Conservation (phyloP, 2,797 vertebrate genomes). For the Sus cebifrons region DNA sequence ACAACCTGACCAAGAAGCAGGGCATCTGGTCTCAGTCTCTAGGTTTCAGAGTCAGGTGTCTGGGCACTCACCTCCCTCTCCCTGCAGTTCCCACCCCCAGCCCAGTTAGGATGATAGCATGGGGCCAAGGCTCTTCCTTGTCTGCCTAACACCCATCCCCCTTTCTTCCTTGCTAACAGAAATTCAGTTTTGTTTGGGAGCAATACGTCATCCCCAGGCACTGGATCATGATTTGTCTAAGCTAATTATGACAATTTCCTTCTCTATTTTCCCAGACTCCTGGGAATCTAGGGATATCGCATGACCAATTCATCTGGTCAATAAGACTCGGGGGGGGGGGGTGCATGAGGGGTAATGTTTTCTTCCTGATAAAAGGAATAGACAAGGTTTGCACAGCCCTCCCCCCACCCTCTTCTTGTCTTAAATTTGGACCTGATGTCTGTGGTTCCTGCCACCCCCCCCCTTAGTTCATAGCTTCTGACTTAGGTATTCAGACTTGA, state of each 20-base stretch:
- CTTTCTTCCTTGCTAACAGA: not conserved
- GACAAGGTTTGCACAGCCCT: not conserved
- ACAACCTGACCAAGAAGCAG: not conserved
- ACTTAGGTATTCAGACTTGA: not conserved
- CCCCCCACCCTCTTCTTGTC: not conserved
- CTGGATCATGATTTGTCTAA: conserved; percentile 57
- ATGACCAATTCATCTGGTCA: conserved; percentile 43
- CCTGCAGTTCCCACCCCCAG: not conserved
- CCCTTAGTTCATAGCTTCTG: not conserved
- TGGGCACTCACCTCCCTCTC: not conserved
- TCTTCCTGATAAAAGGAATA: conserved; percentile 38
- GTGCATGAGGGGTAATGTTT: not conserved
- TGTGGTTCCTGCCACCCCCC: not conserved
- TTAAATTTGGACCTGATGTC: not conserved
- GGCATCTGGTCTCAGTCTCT: not conserved
- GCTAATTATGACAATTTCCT: conserved; percentile 67
- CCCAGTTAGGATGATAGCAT: not conserved
- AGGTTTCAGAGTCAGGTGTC: not conserved
- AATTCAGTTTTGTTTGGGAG: conserved; percentile 66
- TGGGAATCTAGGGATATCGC: conserved; percentile 28
- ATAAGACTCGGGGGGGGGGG: not conserved
- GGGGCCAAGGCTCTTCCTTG: not conserved
- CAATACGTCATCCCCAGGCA: conserved; percentile 19
- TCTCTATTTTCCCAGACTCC: conserved; percentile 61
- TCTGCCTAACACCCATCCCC: not conserved